Conservation (phyloP, 1,140 invertebrate genomes). For the Apocrypta bakeri region DNA sequence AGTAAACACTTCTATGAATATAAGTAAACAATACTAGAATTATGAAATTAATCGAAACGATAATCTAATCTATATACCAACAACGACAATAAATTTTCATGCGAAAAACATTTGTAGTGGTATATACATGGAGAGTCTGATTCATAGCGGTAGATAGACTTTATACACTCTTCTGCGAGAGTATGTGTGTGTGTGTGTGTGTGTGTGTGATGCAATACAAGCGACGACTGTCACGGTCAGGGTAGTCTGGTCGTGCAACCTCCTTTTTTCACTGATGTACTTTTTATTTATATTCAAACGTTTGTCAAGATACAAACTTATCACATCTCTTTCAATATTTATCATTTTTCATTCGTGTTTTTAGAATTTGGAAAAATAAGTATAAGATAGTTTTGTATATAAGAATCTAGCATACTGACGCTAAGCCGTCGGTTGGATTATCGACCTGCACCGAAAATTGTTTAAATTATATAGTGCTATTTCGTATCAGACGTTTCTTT, state of each 20-base stretch:
- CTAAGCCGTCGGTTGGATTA: neutral
- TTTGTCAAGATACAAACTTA: too few species aligned
- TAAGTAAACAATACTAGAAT: neutral
- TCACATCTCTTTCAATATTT: too few species aligned
- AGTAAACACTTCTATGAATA: neutral
- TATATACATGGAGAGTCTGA: too few species aligned
- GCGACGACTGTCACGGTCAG: slow-evolving; percentile 38
- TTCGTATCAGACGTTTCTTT: neutral
- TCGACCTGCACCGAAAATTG: neutral
- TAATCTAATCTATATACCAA: slow-evolving; percentile 28
- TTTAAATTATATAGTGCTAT: neutral
- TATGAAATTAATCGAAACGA: neutral
- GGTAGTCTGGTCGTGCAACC: neutral
- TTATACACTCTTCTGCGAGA: neutral
- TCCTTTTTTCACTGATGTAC: neutral
- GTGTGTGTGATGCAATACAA: slow-evolving; percentile 26
- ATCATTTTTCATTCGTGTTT: too few species aligned
- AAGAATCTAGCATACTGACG: too few species aligned
- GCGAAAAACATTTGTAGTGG: neutral
- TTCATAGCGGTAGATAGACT: neutral
- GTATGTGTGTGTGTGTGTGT: neutral
- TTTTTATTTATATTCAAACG: neutral
- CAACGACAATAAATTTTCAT: slow-evolving; percentile 26
- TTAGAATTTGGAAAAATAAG: too few species aligned
- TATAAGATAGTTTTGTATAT: too few species aligned